These are phyloP conservation scores for Pandemis cinnamomeana DNA, from an alignment of 2,888 invertebrate genomes.

Conservation along the genomic window DNA sequence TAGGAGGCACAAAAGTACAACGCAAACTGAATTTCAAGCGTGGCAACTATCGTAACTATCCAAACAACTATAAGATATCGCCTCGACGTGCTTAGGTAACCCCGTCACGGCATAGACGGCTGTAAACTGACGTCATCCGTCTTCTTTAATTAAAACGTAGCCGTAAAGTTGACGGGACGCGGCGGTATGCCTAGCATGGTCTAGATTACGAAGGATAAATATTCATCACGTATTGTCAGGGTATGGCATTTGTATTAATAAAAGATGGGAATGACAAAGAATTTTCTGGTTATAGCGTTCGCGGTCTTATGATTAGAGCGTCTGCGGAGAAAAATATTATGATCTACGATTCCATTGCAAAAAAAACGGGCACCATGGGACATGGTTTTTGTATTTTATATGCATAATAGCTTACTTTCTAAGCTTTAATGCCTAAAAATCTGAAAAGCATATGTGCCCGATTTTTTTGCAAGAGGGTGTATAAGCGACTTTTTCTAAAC, in stretches of 20 bases:
- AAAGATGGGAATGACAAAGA: constrained; percentile 19
- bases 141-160: constrained; percentile 39
- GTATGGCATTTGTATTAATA: constrained; percentile 29
- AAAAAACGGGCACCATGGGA: too few species aligned
- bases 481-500: too few species aligned
- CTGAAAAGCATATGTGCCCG: too few species aligned
- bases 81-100: constrained; percentile 27
- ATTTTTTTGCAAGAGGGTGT: too few species aligned
- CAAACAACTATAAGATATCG: constrained; percentile 32
- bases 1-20: constrained; percentile 3
- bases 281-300: not conserved
- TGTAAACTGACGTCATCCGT: constrained; percentile 18
- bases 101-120: constrained; percentile 24
- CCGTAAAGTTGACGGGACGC: constrained; percentile 38
- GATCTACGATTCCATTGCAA: too few species aligned
- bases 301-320: not conserved
- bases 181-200: constrained; percentile 25
- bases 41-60: constrained; percentile 20
- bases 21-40: constrained; percentile 12
- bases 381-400: too few species aligned
- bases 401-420: too few species aligned
- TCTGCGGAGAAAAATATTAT: not conserved
- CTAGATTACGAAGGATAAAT: constrained; percentile 31
- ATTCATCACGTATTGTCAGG: constrained; percentile 37
- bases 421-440: too few species aligned